Percentiles rank a stretch among this genome's conserved stretches.
phyloP scores from a whole-genome alignment of 2,113 vertebrate species.

The human region DNA sequence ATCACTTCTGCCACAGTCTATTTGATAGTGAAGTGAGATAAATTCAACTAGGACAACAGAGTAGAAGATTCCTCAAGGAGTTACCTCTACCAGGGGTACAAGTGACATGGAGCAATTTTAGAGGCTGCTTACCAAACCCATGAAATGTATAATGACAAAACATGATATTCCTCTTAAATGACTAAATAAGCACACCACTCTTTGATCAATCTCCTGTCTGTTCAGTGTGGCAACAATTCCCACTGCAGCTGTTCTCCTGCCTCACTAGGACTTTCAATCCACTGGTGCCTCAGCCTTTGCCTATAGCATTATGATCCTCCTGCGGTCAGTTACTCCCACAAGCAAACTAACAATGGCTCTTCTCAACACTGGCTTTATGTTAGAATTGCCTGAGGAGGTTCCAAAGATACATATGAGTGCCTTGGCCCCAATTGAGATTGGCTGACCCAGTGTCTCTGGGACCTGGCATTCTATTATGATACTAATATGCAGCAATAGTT shows the following conservation, averaged over 20 bases:
- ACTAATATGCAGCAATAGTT: background rate
- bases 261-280: background rate
- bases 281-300: background rate
- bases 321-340: background rate
- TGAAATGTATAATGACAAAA: background rate
- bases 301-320: background rate
- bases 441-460: background rate
- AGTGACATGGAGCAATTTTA: background rate
- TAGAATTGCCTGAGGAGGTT: background rate
- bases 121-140: background rate
- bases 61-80: background rate
- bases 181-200: background rate
- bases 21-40: background rate
- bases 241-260: background rate
- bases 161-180: background rate
- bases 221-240: background rate
- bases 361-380: background rate
- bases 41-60: background rate
- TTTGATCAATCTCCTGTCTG: background rate
- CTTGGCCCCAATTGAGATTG: background rate
- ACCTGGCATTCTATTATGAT: background rate
- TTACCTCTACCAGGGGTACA: background rate
- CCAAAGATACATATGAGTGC: background rate
- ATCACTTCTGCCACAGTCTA: background rate
- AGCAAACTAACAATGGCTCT: background rate